These are phyloP conservation scores for Ceratosolen solmsi DNA, from an alignment of 1,140 invertebrate genomes.

Conservation along the genomic window DNA sequence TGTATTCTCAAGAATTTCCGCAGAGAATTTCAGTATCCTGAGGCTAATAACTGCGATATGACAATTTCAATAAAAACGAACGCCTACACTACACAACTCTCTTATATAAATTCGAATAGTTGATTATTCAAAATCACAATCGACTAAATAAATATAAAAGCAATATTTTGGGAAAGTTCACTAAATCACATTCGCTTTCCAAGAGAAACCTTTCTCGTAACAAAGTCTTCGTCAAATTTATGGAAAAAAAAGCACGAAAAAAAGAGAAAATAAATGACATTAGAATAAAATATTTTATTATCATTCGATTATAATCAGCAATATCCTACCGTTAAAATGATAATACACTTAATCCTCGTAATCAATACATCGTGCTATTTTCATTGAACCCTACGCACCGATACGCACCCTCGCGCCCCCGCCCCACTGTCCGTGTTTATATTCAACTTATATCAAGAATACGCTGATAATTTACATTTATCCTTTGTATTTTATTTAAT, in stretches of 20 bases:
- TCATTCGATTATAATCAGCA: too few species aligned
- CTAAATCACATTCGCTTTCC: neutral
- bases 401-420: neutral
- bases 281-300: too few species aligned
- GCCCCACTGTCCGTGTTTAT: too few species aligned
- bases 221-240: too few species aligned
- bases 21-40: neutral
- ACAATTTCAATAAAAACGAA: too few species aligned
- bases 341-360: neutral
- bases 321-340: neutral
- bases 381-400: neutral
- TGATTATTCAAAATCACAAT: neutral
- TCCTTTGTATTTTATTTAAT: too few species aligned
- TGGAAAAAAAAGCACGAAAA: too few species aligned
- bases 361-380: neutral
- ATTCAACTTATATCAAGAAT: neutral
- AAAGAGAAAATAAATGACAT: too few species aligned
- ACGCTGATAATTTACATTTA: constrained; percentile 29
- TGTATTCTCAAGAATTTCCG: neutral
- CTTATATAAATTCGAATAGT: neutral
- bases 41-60: neutral
- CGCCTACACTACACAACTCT: too few species aligned
- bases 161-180: neutral
- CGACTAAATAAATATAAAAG: neutral
- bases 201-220: neutral